Conservation (phyloP, 2,888 invertebrate species). For the Aspidiotus rigidus region DNA sequence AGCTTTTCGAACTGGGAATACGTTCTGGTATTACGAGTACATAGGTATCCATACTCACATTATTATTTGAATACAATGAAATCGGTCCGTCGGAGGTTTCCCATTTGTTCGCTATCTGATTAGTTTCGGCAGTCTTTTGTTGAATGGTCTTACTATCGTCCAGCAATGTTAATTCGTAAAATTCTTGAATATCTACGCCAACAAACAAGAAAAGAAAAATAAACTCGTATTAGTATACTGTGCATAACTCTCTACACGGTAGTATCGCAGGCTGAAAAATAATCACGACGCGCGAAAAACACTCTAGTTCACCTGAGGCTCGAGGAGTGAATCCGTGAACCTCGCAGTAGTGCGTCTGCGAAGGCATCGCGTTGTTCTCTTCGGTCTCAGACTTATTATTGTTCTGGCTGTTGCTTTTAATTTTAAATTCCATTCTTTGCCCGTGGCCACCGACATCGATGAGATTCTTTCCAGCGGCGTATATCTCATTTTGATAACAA, state of each 20-base stretch:
- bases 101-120: slow-evolving; percentile 92
- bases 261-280: not conserved
- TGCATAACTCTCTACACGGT: not conserved
- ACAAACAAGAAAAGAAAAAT: slow-evolving; percentile 8
- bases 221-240: not conserved
- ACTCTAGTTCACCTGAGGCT: slow-evolving; percentile 18
- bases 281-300: not conserved
- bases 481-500: slow-evolving; percentile 10
- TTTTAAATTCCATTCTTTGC: slow-evolving; percentile 20
- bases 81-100: slow-evolving; percentile 61
- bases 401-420: slow-evolving; percentile 15
- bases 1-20: too few relatives aligned
- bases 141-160: slow-evolving; percentile 75
- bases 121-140: slow-evolving; percentile 91
- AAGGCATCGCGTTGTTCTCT: not conserved
- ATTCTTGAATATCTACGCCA: slow-evolving; percentile 92
- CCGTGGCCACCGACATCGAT: slow-evolving; percentile 22
- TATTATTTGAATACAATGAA: slow-evolving; percentile 52
- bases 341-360: slow-evolving; percentile 17
- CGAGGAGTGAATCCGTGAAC: slow-evolving; percentile 25
- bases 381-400: not conserved
- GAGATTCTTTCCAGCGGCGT: slow-evolving; percentile 7
- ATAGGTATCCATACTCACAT: slow-evolving; percentile 46
- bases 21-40: too few relatives aligned
- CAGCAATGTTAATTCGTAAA: slow-evolving; percentile 91